Evolutionary conservation across 2,113 vertebrate species (phyloP), one percentile per base, ranked within the genome.

Genomic region (Ascaphus truei): DNA sequence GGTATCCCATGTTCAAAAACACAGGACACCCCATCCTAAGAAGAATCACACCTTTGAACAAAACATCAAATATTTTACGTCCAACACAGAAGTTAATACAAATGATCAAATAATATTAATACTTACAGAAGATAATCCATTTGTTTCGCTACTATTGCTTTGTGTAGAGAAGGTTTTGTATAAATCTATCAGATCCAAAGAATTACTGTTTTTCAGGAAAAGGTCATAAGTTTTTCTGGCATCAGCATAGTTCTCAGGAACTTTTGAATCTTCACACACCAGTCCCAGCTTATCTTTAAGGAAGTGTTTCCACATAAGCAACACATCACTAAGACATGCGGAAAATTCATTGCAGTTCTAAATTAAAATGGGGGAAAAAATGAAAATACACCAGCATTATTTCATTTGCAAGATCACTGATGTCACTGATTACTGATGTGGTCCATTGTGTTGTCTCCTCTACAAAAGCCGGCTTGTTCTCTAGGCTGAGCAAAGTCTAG

Each of bases 181-280:
- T 64, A 98, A 29, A 56, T 98, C 95, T 57, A 94, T 89, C 82
- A 99, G 79, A 84, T 98, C 97, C 79, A 98, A 72, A 45, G 92
- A 88, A 84, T 92, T 97, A 75, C 89, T 94, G 45, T 81, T 85
- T 60, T 82, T 87, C 80, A 98, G 85, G 77, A 96, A 95, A 67
- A 79, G 72, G 48, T 91, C 68, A 13, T 98, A 98, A 10, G 76
- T 81, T 80, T 88, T 87, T 78, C 75, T 83, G 64, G 94, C 80
- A 47, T 91, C 83, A 45, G 83, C 81, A 79, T 93, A 95, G 78
- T 88, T 90, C 77, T 91, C 88, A 72, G 85, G 80, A 63, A 79
- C 75, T 73, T 77, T 75, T 73, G 66, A 77, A 69, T 71, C 73
- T 66, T 89, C 80, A 36, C 75, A 56, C 3, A 79, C 75, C 78